Conservation (phyloP, 1,140 invertebrate species). For the Lanistes nyassanus region DNA sequence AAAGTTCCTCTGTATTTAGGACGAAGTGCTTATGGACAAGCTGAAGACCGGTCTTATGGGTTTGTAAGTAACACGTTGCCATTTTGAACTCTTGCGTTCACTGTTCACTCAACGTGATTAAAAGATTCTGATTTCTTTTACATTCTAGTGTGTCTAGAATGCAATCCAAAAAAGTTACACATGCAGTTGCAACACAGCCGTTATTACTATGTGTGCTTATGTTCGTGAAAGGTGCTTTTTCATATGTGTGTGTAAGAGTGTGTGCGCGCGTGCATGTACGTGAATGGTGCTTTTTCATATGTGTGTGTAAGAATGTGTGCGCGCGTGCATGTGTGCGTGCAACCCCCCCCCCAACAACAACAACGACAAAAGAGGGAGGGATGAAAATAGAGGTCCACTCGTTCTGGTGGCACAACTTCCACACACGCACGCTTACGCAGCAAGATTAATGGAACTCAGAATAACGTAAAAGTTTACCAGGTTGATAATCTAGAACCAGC, state of each 20-base stretch:
- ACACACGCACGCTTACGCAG: too few relatives aligned
- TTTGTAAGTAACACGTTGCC: neutral
- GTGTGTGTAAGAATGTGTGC: neutral
- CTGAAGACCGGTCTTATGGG: neutral
- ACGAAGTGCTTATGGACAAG: too few relatives aligned
- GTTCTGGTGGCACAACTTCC: too few relatives aligned
- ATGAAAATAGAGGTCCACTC: too few relatives aligned
- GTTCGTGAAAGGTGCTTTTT: neutral
- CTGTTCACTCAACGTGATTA: neutral
- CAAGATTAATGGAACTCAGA: too few relatives aligned
- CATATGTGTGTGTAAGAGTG: neutral
- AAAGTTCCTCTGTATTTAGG: too few relatives aligned
- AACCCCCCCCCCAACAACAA: too few relatives aligned
- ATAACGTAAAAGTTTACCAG: too few relatives aligned
- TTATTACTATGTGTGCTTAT: neutral
- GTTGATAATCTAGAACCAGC: too few relatives aligned
- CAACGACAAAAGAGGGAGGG: too few relatives aligned
- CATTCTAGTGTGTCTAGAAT: neutral
- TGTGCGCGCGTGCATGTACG: neutral
- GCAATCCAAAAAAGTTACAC: too few relatives aligned
- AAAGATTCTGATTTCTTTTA: neutral
- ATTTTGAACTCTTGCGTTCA: neutral
- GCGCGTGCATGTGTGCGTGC: conserved; percentile 4
- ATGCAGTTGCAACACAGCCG: too few relatives aligned
- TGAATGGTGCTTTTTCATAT: neutral